Percentiles rank a stretch among this genome's conserved stretches.
phyloP scores from a whole-genome alignment of 2,113 vertebrate genomes.

The Carassius carassius region DNA sequence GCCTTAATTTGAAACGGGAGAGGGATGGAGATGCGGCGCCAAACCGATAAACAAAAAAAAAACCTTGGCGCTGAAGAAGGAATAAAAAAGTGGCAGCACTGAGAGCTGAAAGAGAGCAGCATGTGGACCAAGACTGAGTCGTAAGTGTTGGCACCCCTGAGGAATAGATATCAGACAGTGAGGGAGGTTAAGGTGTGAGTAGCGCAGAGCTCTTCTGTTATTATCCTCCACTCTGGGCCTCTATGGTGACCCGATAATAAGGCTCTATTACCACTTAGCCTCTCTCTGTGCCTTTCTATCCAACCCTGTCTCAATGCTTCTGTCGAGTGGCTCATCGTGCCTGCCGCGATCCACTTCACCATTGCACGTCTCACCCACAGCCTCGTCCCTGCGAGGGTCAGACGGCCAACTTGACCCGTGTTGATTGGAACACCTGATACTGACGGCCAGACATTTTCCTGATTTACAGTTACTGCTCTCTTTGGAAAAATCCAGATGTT shows the following conservation, averaged over 20 bases:
- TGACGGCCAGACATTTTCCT: conserved; percentile 43
- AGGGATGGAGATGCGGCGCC: background rate
- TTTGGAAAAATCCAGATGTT: background rate
- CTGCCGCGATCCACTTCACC: conserved; percentile 66
- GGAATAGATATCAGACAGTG: conserved; percentile 49
- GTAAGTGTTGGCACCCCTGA: conserved; percentile 43
- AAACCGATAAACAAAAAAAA: conserved; percentile 14
- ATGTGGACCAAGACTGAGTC: conserved; percentile 39
- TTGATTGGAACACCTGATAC: conserved; percentile 73
- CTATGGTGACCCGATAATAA: conserved; percentile 59
- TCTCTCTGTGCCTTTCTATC: conserved; percentile 59
- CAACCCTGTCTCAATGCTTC: conserved; percentile 63
- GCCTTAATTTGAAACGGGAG: conserved; percentile 31
- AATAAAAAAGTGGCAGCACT: background rate
- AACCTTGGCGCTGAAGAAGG: background rate
- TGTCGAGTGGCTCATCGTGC: conserved; percentile 72
- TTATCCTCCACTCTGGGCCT: conserved; percentile 51
- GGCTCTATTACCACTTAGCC: conserved; percentile 58
- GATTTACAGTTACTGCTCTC: conserved; percentile 47
- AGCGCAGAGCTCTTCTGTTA: conserved; percentile 49
- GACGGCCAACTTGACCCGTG: conserved; percentile 68
- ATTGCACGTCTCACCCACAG: conserved; percentile 65
- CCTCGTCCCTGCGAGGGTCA: conserved; percentile 60
- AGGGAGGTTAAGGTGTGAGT: conserved; percentile 48
- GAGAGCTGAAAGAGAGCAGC: conserved; percentile 33